phyloP scores from a whole-genome alignment of 2,888 invertebrate genomes.

The Lasius platythorax region DNA sequence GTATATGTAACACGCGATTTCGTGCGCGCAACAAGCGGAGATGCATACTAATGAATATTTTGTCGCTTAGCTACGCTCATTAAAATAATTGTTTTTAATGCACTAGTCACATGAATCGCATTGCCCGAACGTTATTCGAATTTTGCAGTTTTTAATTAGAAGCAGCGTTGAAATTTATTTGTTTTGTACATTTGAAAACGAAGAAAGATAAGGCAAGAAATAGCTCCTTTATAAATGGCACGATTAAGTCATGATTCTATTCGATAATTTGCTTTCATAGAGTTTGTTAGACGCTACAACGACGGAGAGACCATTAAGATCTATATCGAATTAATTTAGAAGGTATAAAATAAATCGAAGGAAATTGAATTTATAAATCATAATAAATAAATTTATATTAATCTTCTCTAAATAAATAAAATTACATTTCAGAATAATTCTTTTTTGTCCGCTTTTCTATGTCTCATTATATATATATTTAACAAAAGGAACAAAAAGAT shows the following conservation, averaged over 20 bases:
- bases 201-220: not conserved
- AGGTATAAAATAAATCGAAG: not conserved
- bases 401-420: not conserved
- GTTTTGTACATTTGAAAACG: not conserved
- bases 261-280: not conserved
- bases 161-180: not conserved
- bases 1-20: not conserved
- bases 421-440: not conserved
- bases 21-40: not conserved
- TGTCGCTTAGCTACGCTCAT: not conserved
- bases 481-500: not conserved
- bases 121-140: not conserved
- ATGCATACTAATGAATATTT: conserved; percentile 25
- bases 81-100: conserved; percentile 26
- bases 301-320: conserved; percentile 4
- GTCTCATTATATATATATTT: not conserved
- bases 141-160: conserved; percentile 38
- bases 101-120: not conserved
- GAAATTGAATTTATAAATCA: conserved; percentile 4
- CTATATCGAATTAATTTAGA: conserved; percentile 5
- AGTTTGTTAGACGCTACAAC: not conserved
- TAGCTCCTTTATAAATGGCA: not conserved
- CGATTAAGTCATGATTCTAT: conserved; percentile 21
- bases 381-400: not conserved
- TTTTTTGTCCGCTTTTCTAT: not conserved